These are phyloP conservation scores for Nephrocerus scutellatus DNA, from an alignment of 2,888 invertebrate genomes.

Conservation along the genomic window DNA sequence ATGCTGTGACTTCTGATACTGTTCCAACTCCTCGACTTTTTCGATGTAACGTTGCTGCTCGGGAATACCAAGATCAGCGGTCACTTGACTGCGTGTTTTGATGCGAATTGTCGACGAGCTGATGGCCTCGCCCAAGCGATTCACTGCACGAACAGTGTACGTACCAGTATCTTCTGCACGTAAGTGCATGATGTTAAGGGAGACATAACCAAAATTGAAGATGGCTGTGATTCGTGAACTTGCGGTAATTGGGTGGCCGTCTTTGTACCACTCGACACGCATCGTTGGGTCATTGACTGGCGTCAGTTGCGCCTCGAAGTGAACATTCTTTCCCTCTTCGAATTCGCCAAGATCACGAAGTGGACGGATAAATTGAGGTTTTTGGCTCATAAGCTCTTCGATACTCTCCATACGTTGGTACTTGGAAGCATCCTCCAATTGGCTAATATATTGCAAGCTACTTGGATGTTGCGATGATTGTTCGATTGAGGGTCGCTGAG, in stretches of 20 bases:
- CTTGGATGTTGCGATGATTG: slow-evolving; percentile 85
- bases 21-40: slow-evolving; percentile 84
- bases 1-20: slow-evolving; percentile 71
- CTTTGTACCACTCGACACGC: slow-evolving; percentile 94
- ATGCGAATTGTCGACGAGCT: slow-evolving; percentile 73
- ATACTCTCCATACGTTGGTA: slow-evolving; percentile 79
- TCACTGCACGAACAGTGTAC: slow-evolving; percentile 86
- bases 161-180: slow-evolving; percentile 96
- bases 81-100: slow-evolving; percentile 72
- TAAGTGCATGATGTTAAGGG: slow-evolving; percentile 96
- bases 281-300: slow-evolving; percentile 90
- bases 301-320: slow-evolving; percentile 86
- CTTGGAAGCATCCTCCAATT: slow-evolving; percentile 82
- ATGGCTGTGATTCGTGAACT: slow-evolving; percentile 95
- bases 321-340: slow-evolving; percentile 84
- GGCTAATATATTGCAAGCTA: slow-evolving; percentile 82
- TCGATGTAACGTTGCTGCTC: slow-evolving; percentile 88
- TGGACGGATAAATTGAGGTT: slow-evolving; percentile 82
- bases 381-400: slow-evolving; percentile 72
- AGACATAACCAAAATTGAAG: slow-evolving; percentile 98
- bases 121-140: slow-evolving; percentile 83
- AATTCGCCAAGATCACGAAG: slow-evolving; percentile 79
- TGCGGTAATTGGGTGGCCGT: slow-evolving; percentile 89
- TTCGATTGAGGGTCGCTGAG: slow-evolving; percentile 76
- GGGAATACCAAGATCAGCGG: slow-evolving; percentile 78